These are phyloP conservation scores for Malurus elegans DNA, from an alignment of 2,113 vertebrate genomes.

Conservation along the genomic window DNA sequence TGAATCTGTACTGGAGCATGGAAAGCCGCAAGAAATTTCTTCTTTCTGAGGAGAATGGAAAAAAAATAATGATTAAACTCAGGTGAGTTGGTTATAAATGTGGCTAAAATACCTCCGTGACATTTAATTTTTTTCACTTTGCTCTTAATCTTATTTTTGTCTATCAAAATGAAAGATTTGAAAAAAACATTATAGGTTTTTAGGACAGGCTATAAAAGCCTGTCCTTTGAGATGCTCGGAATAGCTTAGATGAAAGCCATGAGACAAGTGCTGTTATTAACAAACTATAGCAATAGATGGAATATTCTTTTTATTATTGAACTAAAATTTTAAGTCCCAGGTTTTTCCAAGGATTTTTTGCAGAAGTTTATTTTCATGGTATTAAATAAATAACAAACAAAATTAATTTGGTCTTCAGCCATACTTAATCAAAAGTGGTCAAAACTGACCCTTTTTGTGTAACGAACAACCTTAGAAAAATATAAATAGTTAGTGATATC, in stretches of 20 bases:
- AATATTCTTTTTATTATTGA: not conserved
- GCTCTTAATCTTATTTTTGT: not conserved
- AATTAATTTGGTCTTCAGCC: not conserved
- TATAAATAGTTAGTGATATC: not conserved
- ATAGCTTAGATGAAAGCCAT: not conserved
- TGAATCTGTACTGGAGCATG: not conserved
- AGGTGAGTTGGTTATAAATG: not conserved
- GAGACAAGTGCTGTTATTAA: not conserved
- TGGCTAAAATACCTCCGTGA: not conserved
- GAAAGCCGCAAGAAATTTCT: not conserved
- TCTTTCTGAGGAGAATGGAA: not conserved
- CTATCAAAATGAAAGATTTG: not conserved
- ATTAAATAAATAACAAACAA: not conserved
- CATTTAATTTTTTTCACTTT: not conserved
- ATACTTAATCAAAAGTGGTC: not conserved
- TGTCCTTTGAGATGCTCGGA: not conserved
- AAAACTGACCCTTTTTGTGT: not conserved
- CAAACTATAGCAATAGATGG: not conserved
- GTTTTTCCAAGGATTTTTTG: not conserved
- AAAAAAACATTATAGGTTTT: not conserved
- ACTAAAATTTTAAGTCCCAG: not conserved
- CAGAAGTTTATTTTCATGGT: not conserved
- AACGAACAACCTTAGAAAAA: not conserved
- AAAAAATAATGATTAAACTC: not conserved
- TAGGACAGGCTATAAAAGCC: too few relatives aligned